Evolutionary conservation across 2,888 invertebrate species (phyloP).

Genomic region (Eristalis arbustorum): DNA sequence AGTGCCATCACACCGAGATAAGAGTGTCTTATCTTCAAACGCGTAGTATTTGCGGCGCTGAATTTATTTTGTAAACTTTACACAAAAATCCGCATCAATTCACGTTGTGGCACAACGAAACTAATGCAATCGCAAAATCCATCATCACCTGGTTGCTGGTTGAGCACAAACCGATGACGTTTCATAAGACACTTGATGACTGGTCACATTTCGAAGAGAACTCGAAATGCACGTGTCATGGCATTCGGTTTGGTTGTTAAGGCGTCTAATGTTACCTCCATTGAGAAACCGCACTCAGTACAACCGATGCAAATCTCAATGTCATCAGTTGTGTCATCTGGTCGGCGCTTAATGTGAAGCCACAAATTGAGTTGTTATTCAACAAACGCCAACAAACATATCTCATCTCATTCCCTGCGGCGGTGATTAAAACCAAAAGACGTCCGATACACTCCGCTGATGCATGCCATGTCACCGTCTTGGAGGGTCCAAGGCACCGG

Average conservation of each 20-base stretch:
- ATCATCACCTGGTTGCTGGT: neutral
- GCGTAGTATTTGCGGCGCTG: neutral
- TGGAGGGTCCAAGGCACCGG: neutral
- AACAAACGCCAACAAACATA: neutral
- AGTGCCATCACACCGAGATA: neutral
- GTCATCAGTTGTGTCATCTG: neutral
- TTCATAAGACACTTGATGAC: neutral
- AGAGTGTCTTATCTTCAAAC: neutral
- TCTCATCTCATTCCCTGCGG: neutral
- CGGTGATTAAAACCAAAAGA: neutral
- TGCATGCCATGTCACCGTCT: neutral
- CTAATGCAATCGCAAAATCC: neutral
- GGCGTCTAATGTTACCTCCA: neutral
- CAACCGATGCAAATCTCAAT: neutral
- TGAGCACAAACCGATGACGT: neutral
- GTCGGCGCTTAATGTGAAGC: neutral
- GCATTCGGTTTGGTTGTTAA: neutral
- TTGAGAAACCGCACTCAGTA: neutral
- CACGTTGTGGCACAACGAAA: neutral
- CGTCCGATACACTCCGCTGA: neutral
- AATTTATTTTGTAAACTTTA: neutral
- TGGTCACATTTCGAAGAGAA: neutral
- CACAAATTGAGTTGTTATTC: slow-evolving; percentile 21
- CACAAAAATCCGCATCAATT: neutral
- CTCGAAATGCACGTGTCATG: neutral